Conservation (phyloP, 2,797 vertebrate genomes). For the Alcedo quadribrachys region DNA sequence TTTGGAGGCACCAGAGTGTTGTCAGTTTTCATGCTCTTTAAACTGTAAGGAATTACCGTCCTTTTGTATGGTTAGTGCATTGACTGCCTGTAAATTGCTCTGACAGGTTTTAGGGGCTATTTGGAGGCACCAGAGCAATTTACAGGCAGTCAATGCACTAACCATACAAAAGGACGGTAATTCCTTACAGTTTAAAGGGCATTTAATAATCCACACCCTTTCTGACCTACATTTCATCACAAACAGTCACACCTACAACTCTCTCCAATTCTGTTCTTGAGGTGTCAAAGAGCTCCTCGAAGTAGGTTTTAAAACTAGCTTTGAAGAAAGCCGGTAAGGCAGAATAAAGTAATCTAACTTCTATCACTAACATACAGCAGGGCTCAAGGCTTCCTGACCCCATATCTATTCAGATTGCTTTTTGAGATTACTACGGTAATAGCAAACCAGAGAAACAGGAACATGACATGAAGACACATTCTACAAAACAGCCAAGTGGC, state of each 20-base stretch:
- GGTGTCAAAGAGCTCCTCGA: neutral
- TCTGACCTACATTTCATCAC: slow-evolving; percentile 62
- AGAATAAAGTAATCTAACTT: neutral
- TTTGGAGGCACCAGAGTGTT: too few relatives aligned
- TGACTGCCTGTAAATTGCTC: slow-evolving; percentile 11
- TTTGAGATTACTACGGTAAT: neutral
- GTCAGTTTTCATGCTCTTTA: slow-evolving; percentile 7
- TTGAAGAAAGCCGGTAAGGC: neutral
- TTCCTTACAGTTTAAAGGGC: slow-evolving; percentile 33
- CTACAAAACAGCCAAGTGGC: neutral
- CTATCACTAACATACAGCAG: neutral
- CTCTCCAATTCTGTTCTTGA: neutral
- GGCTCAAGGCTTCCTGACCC: neutral
- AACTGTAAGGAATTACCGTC: slow-evolving; percentile 10
- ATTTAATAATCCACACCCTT: slow-evolving; percentile 55
- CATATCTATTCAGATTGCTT: neutral
- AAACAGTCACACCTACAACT: slow-evolving; percentile 41
- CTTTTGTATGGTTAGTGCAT: slow-evolving; percentile 23
- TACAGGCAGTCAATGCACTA: neutral
- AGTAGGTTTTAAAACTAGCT: neutral
- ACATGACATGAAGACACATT: neutral
- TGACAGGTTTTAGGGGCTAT: neutral
- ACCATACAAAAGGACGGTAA: slow-evolving; percentile 30
- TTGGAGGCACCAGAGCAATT: slow-evolving; percentile 1
- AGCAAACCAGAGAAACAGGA: neutral